Conservation (phyloP, 2,113 vertebrate species). For the Numenius arquata region DNA sequence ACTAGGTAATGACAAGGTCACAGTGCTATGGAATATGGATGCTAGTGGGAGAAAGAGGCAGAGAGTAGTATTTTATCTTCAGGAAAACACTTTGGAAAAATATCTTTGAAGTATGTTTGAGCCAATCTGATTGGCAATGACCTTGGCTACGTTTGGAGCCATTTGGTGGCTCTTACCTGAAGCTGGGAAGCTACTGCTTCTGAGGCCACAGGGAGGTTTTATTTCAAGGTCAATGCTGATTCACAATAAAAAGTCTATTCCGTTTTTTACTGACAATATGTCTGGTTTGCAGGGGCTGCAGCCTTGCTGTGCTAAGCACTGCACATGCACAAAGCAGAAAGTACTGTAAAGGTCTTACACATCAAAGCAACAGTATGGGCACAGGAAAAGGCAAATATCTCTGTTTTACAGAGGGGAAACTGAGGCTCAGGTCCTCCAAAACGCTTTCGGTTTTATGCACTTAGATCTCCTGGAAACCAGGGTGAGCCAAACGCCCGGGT, state of each 20-base stretch:
- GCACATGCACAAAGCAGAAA: background rate
- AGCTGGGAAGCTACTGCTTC: background rate
- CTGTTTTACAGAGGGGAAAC: background rate
- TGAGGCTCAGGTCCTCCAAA: background rate
- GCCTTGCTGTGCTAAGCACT: background rate
- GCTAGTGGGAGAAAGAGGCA: background rate
- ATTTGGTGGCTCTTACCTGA: background rate
- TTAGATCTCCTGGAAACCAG: background rate
- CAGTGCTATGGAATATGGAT: background rate
- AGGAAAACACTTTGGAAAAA: background rate
- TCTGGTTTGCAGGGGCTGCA: background rate
- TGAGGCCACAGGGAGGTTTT: background rate
- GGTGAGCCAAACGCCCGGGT: background rate
- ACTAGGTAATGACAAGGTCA: background rate
- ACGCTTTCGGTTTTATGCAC: background rate
- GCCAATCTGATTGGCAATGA: background rate
- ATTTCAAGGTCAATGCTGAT: background rate
- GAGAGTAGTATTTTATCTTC: background rate
- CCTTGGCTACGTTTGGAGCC: background rate
- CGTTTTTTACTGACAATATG: background rate
- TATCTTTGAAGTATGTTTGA: background rate
- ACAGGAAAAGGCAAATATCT: background rate
- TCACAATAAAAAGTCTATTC: background rate
- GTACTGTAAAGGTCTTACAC: background rate
- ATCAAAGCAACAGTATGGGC: background rate